Percentiles rank a stretch among this genome's conserved stretches.
phyloP scores from a whole-genome alignment of 2,888 invertebrate species.

The Pseudococcus viburni region DNA sequence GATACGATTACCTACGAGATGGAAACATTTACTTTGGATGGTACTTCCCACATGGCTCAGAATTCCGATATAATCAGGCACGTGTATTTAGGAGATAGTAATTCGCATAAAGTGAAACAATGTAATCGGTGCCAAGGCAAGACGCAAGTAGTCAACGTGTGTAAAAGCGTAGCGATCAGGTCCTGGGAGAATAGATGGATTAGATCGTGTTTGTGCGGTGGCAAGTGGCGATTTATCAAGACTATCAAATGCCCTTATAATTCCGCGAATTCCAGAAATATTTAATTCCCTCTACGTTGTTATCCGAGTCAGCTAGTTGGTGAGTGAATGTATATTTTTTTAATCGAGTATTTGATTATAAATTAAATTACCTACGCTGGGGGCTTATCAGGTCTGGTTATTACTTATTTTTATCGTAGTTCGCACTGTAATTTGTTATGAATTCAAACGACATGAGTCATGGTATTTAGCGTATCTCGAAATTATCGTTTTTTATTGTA shows the following conservation, averaged over 20 bases:
- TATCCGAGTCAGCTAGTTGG: background rate
- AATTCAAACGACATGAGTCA: too few relatives aligned
- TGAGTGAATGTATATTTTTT: background rate
- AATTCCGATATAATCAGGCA: slow-evolving; percentile 78
- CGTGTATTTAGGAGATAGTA: slow-evolving; percentile 80
- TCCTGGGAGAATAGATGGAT: slow-evolving; percentile 90
- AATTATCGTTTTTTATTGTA: too few relatives aligned
- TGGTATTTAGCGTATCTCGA: too few relatives aligned
- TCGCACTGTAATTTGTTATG: too few relatives aligned
- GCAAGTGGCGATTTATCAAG: slow-evolving; percentile 72
- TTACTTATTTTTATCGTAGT: too few relatives aligned
- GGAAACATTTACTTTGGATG: slow-evolving; percentile 78
- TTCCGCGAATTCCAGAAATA: background rate
- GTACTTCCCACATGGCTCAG: slow-evolving; percentile 78
- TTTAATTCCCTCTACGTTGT: background rate
- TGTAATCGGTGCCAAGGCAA: slow-evolving; percentile 74
- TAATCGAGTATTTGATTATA: too few relatives aligned
- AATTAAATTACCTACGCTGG: too few relatives aligned
- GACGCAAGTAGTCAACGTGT: slow-evolving; percentile 72
- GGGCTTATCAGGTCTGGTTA: too few relatives aligned
- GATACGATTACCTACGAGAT: slow-evolving; percentile 80
- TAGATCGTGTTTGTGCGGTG: slow-evolving; percentile 81
- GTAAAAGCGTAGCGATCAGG: slow-evolving; percentile 81
- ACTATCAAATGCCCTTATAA: slow-evolving; percentile 44
- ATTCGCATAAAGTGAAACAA: slow-evolving; percentile 77